A percentile compares a stretch with the other conserved stretches of the same genome.
Evolutionary conservation across 2,888 invertebrate genomes (phyloP).

Genomic region (Agapostemon virescens): DNA sequence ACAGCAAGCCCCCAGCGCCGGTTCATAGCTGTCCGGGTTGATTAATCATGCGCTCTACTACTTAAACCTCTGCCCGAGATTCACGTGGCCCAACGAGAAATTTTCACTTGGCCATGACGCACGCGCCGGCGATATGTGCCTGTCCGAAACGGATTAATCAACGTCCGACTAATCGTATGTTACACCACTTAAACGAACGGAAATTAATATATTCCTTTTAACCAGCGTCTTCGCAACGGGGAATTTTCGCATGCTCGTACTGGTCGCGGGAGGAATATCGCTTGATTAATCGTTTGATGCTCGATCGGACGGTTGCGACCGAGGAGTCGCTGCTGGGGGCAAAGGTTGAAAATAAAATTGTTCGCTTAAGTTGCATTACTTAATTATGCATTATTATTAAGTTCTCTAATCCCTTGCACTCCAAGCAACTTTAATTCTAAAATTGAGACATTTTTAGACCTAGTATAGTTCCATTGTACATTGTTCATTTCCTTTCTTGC

Average conservation of each 20-base stretch:
- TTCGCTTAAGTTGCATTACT: neutral
- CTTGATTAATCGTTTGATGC: neutral
- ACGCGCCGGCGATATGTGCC: neutral
- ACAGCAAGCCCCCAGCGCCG: neutral
- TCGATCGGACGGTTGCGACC: neutral
- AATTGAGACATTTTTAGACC: too few species aligned
- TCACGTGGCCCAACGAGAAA: neutral
- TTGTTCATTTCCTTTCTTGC: too few species aligned
- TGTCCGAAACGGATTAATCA: neutral
- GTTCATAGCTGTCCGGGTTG: constrained; percentile 6
- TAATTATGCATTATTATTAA: too few species aligned
- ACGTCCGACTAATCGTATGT: constrained; percentile 7
- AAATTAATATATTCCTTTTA: neutral
- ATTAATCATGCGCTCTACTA: neutral
- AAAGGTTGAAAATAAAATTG: neutral
- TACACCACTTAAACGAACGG: neutral
- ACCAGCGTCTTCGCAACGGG: neutral
- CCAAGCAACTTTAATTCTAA: too few species aligned
- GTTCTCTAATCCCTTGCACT: too few species aligned
- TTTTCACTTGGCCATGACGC: constrained; percentile 1
- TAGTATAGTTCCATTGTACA: too few species aligned
- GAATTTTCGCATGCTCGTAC: too few species aligned
- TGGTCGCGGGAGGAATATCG: neutral
- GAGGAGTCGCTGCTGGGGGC: neutral
- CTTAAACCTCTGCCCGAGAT: constrained; percentile 8